A percentile compares a stretch with the other conserved stretches of the same genome.
Conservation (phyloP, 2,888 invertebrate species). For the Orchesella flavescens region DNA sequence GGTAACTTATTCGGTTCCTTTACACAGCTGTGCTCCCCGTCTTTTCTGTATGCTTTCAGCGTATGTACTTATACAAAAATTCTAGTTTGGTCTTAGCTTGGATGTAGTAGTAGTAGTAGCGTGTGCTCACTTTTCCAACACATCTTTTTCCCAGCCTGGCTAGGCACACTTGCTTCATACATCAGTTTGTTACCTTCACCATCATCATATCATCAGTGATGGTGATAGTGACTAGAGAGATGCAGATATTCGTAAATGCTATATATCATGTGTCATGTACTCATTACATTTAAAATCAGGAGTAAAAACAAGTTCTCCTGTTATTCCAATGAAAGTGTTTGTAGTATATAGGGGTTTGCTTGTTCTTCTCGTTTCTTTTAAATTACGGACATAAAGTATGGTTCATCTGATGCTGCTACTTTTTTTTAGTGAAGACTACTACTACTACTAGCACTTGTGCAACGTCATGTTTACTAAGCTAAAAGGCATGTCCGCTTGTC, state of each 20-base stretch:
- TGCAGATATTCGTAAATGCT: too few relatives aligned
- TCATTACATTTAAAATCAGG: slow-evolving; percentile 38
- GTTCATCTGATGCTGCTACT: neutral
- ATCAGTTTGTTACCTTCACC: too few relatives aligned
- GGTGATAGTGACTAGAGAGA: too few relatives aligned
- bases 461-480: slow-evolving; percentile 56
- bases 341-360: neutral
- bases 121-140: too few relatives aligned
- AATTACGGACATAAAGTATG: neutral
- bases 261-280: slow-evolving; percentile 48
- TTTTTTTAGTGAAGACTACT: neutral
- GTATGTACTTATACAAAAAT: neutral
- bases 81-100: too few relatives aligned
- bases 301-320: neutral
- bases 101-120: too few relatives aligned
- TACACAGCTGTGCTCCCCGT: slow-evolving; percentile 34
- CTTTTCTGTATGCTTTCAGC: slow-evolving; percentile 8
- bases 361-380: neutral
- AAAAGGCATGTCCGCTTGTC: slow-evolving; percentile 56
- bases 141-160: too few relatives aligned
- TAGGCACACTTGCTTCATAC: too few relatives aligned
- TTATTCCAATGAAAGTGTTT: neutral
- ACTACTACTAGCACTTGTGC: slow-evolving; percentile 22
- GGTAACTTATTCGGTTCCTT: neutral
- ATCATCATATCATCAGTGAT: too few relatives aligned